These are phyloP conservation scores for Wasmannia auropunctata DNA, from an alignment of 1,140 invertebrate species.

Conservation along the genomic window DNA sequence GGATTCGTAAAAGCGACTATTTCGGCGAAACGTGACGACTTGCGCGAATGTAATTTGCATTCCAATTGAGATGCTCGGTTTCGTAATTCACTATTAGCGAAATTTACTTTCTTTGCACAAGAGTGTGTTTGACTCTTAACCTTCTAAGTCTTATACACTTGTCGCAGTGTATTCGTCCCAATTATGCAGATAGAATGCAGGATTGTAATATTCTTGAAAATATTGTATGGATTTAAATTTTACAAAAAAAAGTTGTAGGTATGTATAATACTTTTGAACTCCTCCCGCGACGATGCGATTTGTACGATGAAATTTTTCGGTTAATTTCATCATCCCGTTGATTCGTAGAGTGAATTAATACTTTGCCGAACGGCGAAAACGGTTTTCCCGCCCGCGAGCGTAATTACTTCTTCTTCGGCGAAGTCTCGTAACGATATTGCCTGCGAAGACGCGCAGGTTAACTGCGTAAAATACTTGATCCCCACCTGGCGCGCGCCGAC, in stretches of 20 bases:
- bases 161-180: background rate
- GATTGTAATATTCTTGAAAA: background rate
- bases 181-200: background rate
- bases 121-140: background rate
- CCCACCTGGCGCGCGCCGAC: background rate
- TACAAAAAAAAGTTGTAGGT: too few relatives aligned
- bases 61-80: background rate
- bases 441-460: conserved; percentile 7
- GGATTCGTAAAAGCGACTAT: background rate
- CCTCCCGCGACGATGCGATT: background rate
- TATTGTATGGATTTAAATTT: background rate
- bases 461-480: conserved; percentile 26
- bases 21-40: background rate
- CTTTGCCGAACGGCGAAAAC: background rate
- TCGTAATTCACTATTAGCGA: background rate
- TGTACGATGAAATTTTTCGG: background rate
- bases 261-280: background rate
- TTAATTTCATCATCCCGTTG: background rate
- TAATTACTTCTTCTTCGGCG: conserved; percentile 23
- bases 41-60: conserved; percentile 8
- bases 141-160: background rate
- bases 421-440: conserved; percentile 30
- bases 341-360: background rate
- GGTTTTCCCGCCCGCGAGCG: background rate
- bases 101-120: background rate